Conservation (phyloP, 1,140 invertebrate genomes). For the Amyelois transitella region DNA sequence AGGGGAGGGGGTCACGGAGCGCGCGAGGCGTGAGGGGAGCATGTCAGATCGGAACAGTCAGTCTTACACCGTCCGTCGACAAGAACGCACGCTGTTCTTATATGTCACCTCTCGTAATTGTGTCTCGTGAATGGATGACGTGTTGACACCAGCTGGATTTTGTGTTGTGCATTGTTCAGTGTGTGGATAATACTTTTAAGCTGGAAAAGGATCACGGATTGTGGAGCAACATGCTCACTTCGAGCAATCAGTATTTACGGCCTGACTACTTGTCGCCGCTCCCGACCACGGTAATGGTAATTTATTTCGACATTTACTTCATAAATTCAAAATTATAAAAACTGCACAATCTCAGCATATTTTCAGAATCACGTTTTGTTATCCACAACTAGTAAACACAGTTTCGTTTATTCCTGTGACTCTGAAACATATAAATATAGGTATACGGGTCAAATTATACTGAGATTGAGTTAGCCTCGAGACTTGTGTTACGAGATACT, state of each 20-base stretch:
- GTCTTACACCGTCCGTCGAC: conserved; percentile 39
- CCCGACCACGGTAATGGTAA: conserved; percentile 88
- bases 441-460: too few species aligned
- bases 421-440: too few species aligned
- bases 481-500: too few species aligned
- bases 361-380: too few species aligned
- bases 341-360: too few species aligned
- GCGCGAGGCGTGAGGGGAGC: too few species aligned
- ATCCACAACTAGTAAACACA: too few species aligned
- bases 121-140: conserved; percentile 50
- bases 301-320: too few species aligned
- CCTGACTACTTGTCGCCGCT: conserved; percentile 93
- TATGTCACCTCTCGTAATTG: conserved; percentile 20
- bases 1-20: too few species aligned
- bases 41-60: conserved; percentile 35
- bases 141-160: conserved; percentile 48
- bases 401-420: too few species aligned
- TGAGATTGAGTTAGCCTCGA: too few species aligned
- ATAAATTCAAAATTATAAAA: too few species aligned
- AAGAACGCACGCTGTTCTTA: conserved; percentile 24
- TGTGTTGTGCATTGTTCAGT: conserved; percentile 47
- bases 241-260: conserved; percentile 91
- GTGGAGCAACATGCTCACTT: conserved; percentile 84
- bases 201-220: conserved; percentile 64
- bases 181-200: conserved; percentile 46